These are phyloP conservation scores for Ischnus inquisitorius DNA, from an alignment of 2,888 invertebrate species.

Conservation along the genomic window DNA sequence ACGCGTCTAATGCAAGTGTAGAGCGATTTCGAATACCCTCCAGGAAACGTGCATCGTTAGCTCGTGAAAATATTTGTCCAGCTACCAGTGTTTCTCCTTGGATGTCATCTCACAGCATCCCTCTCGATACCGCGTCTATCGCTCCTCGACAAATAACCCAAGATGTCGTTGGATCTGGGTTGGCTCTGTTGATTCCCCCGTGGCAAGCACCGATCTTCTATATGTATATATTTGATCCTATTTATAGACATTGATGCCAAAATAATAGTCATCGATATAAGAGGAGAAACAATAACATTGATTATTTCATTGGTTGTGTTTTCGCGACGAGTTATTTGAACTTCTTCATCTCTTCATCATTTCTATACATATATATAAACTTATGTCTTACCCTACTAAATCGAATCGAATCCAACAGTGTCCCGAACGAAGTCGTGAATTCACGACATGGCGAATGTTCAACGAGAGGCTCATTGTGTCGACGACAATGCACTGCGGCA, in stretches of 20 bases:
- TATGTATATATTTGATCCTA: neutral
- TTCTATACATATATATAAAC: neutral
- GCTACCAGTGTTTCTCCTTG: constrained; percentile 1
- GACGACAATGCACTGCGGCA: constrained; percentile 71
- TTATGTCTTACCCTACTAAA: constrained; percentile 1
- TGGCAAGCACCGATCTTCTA: neutral
- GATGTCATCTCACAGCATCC: neutral
- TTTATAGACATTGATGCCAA: neutral
- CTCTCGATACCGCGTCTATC: neutral
- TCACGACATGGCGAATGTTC: constrained; percentile 53
- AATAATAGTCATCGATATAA: neutral
- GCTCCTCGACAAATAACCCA: constrained; percentile 9
- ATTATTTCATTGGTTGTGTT: constrained; percentile 13
- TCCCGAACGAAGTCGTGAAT: constrained; percentile 10
- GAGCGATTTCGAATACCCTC: neutral
- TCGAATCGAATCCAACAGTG: constrained; percentile 24
- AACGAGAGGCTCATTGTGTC: constrained; percentile 75
- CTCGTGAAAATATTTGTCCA: constrained; percentile 42
- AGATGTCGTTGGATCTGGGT: neutral
- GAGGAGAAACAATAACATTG: constrained; percentile 8
- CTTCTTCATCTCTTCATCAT: neutral
- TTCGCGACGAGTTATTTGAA: neutral
- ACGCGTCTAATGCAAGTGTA: neutral
- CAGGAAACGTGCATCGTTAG: neutral
- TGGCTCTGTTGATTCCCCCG: neutral